Evolutionary conservation across 2,113 vertebrate species (phyloP), one percentile per base, ranked within the genome.

Genomic region (Leiothrix lutea): DNA sequence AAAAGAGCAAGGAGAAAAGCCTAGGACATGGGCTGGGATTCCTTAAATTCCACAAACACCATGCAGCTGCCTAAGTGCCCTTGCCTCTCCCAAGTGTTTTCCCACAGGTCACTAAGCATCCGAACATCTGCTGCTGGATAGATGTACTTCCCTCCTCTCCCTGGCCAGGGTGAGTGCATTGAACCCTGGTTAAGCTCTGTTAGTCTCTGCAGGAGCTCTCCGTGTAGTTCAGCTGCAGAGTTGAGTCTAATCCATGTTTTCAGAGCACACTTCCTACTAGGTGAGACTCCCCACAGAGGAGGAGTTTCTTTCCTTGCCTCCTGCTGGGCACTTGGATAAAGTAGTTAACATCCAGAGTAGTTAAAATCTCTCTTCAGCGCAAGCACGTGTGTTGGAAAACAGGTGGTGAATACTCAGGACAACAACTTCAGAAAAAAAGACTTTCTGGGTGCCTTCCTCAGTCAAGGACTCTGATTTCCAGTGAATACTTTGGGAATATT

Each of bases 61-160:
- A 78, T 47, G 82, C 88, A 95, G 79, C 91, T 95, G 88, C 88
- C 75, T 93, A 77, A 93, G 94, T 88, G 71, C 25, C 54, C 66
- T 80, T 86, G 69, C 78, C 64, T 91, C 95, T 78, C 85, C 90
- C 78, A 75, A 94, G 73, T 84, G 57, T 95, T 94, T 94, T 86
- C 86, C 90, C 80, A 90, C 88, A 97, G 82, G 72, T 97, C 92
- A 92, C 67, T 92, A 90, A 95, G 88, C 90, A 92, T 92, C 75
- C 22, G 77, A 95, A 86, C 82, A 94, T 91, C 91, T 96, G 80
- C 77, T 92, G 82, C 72, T 91, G 67, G 72, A 44, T 47, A 74
- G 80, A 89, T 60, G 47, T 48, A 78, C 80, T 86, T 60, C 65
- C 14, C 75, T 88, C 60, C 65, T 74, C 91, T 80, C 44, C 51